These are phyloP conservation scores for Sparidentex hasta DNA, from an alignment of 2,797 vertebrate genomes.

Conservation along the genomic window DNA sequence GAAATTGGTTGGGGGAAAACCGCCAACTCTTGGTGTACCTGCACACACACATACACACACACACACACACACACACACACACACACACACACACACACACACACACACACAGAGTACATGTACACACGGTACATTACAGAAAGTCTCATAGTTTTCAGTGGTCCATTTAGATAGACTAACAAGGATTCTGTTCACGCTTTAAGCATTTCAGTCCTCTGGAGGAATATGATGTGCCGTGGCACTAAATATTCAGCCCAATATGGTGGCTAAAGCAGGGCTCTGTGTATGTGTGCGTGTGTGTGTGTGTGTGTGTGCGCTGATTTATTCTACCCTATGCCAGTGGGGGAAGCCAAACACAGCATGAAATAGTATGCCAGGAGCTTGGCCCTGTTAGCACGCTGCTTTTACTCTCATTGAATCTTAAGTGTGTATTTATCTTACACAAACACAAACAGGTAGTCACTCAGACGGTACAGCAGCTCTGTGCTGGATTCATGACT, in stretches of 20 bases:
- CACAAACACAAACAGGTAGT: slow-evolving; percentile 41
- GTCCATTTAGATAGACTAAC: slow-evolving; percentile 59
- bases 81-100: slow-evolving; percentile 9
- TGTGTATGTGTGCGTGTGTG: slow-evolving; percentile 19
- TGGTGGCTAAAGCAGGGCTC: slow-evolving; percentile 41
- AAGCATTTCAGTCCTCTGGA: slow-evolving; percentile 50
- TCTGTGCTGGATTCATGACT: not conserved
- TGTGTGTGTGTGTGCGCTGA: slow-evolving; percentile 19
- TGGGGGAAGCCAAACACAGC: slow-evolving; percentile 46
- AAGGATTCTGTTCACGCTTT: slow-evolving; percentile 66
- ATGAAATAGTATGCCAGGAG: slow-evolving; percentile 57
- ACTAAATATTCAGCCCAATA: slow-evolving; percentile 68
- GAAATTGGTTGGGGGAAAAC: slow-evolving; percentile 14
- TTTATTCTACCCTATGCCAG: slow-evolving; percentile 49
- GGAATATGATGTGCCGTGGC: slow-evolving; percentile 59
- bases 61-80: slow-evolving; percentile 22
- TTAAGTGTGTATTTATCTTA: slow-evolving; percentile 46
- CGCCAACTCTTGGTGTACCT: not conserved
- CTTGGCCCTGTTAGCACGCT: slow-evolving; percentile 32
- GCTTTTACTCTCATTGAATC: slow-evolving; percentile 48
- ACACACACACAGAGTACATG: slow-evolving; percentile 12
- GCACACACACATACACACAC: slow-evolving; percentile 9
- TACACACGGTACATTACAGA: slow-evolving; percentile 7
- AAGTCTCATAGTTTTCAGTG: slow-evolving; percentile 35
- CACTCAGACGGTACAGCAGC: not conserved